phyloP scores from a whole-genome alignment of 2,888 invertebrate species.

The Platycheirus albimanus region DNA sequence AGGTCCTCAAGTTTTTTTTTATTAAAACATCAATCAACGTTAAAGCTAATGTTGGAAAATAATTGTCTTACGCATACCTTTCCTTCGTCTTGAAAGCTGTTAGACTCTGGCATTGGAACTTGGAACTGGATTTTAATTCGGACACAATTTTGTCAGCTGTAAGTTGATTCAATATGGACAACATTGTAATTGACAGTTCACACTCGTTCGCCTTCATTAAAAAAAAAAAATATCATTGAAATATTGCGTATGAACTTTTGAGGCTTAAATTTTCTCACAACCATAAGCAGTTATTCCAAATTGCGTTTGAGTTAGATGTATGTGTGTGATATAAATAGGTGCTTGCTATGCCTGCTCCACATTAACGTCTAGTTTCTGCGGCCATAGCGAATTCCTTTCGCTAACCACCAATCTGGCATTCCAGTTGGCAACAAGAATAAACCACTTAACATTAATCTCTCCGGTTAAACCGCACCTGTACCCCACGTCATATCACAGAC shows the following conservation, averaged over 20 bases:
- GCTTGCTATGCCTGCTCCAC: conserved; percentile 14
- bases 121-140: too few relatives aligned
- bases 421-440: conserved; percentile 49
- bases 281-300: background rate
- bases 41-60: too few relatives aligned
- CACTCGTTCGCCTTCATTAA: background rate
- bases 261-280: background rate
- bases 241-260: conserved; percentile 1
- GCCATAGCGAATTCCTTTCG: conserved; percentile 39
- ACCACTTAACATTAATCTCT: conserved; percentile 63
- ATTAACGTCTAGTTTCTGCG: conserved; percentile 17
- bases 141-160: background rate
- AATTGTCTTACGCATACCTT: too few relatives aligned
- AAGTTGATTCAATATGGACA: background rate
- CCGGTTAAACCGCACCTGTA: conserved; percentile 59
- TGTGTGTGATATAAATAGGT: conserved; percentile 29
- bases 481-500: conserved; percentile 53
- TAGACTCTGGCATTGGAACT: too few relatives aligned
- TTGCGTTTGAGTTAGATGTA: too few relatives aligned
- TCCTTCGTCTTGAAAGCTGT: too few relatives aligned
- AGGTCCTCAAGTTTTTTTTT: too few relatives aligned
- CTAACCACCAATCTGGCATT: conserved; percentile 28
- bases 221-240: background rate
- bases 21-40: too few relatives aligned
- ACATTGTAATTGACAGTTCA: background rate